Evolutionary conservation across 2,797 vertebrate species (phyloP), one percentile per base, ranked within the genome.

Genomic region (Myiotriccus ornatus): DNA sequence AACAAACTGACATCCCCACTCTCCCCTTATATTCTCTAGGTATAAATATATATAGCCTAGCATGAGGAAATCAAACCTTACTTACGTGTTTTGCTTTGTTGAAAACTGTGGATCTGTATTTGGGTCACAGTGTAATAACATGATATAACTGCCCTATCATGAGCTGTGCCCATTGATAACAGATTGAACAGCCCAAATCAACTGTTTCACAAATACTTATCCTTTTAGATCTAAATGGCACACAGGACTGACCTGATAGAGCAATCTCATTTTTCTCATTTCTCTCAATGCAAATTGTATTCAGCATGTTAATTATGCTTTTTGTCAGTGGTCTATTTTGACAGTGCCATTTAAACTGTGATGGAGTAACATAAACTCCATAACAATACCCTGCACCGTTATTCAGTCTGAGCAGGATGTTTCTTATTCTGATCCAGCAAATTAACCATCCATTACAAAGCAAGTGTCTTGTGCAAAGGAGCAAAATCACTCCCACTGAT

Each of bases 401-500:
- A 30, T 1, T 60, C 57, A 56, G 4, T 67, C 13, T 41, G 16
- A 81, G 34, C 49, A 49, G 37, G 37, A 20, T 64, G 20, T 69
- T 89, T 89, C 62, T 89, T 79, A 14, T 6, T 89, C 59, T 69
- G 47, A 57, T 11, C 50, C 10, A 53, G 44, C 28, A 65, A 46
- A 73, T 57, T 50, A 57, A 4, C 34, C 13, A 7, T 3, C 27
- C 2, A 0, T 77, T 55, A 25, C 28, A 35, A 32, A 82, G 4
- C 15, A 12, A 43, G 19, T 17, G 0, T 47, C 39, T 77, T 35
- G 23, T 2, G 6, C 57, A 49, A 53, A 64, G 57, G 8, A 47
- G 7, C 10, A 3, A 75, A 1, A 0, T 64, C 7, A 37, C 28
- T 57, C 16, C 46, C 23, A 2, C 8, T 65, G 23, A 21, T 73